These are phyloP conservation scores for Nemoura dubitans DNA, from an alignment of 2,888 invertebrate genomes.

Conservation along the genomic window DNA sequence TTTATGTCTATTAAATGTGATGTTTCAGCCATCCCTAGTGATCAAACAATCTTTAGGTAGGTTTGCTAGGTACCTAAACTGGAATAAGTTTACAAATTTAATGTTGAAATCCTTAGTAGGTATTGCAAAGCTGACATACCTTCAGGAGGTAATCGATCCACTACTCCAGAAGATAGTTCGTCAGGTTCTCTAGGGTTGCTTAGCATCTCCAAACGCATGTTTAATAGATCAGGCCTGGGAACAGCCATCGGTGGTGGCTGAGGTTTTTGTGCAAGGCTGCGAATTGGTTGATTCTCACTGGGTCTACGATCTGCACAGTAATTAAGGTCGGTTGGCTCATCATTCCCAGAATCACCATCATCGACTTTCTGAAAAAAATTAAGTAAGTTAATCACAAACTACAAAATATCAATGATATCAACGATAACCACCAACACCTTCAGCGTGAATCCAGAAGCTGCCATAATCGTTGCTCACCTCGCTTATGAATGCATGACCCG, in stretches of 20 bases:
- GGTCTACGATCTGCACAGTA: slow-evolving; percentile 64
- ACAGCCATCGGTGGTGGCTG: slow-evolving; percentile 39
- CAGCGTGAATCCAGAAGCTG: neutral
- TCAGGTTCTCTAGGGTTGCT: slow-evolving; percentile 69
- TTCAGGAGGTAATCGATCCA: slow-evolving; percentile 78
- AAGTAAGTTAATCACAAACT: neutral
- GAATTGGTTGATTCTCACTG: slow-evolving; percentile 56
- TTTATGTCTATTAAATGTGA: too few relatives aligned
- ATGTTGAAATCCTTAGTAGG: neutral
- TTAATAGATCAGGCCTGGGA: slow-evolving; percentile 59
- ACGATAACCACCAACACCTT: too few relatives aligned
- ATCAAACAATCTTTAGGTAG: too few relatives aligned
- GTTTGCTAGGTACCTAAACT: too few relatives aligned
- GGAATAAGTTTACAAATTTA: too few relatives aligned
- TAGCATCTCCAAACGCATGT: slow-evolving; percentile 69
- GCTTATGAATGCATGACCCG: slow-evolving; percentile 56
- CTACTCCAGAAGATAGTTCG: slow-evolving; percentile 69
- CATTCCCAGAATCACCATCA: slow-evolving; percentile 93
- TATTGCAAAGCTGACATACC: slow-evolving; percentile 60
- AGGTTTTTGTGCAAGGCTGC: slow-evolving; percentile 36
- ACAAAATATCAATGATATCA: too few relatives aligned
- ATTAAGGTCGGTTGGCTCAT: slow-evolving; percentile 83
- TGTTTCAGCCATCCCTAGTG: too few relatives aligned
- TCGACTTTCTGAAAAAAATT: slow-evolving; percentile 71
- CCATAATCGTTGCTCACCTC: slow-evolving; percentile 55